Base-by-base conservation (phyloP, 2,888 invertebrate species). In the Lepidocyrtinus sp. region DNA sequence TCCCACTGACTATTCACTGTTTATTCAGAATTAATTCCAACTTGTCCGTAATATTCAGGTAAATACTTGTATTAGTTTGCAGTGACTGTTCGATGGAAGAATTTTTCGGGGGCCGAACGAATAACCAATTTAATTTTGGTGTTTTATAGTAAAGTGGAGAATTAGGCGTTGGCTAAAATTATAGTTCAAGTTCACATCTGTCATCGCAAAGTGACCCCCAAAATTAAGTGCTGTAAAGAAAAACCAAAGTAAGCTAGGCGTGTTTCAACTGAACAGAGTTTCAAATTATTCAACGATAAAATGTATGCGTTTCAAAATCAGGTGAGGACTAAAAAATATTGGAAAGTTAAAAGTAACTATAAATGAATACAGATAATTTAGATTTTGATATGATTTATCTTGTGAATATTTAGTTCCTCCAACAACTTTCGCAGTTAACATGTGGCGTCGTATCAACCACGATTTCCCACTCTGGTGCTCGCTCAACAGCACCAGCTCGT, bases 251-350 rank as follows among this genome's bases (percentile, higher is more conserved):
- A 1, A 61, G 27, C 22, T 22, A 59, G 65, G 50, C 26, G 9
- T 68, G 3, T n/a, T n/a, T n/a, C n/a, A n/a, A n/a, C n/a, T n/a
- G n/a, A n/a, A n/a, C n/a, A n/a, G n/a, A n/a, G n/a, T 19, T 7
- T 65, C 25, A 65, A 9, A n/a, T 27, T 26, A 12, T 15, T 19
- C 27, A 22, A 67, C 21, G 46, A 61, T 55, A 75, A 69, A 63
- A 83, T 83, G 83, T 83, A 83, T 83, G 77, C 83, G 5, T 70
- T 81, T 65, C 83, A 80, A 62, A 80, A 83, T 50, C 83, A 83
- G 83, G 83, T 83, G 74, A 26, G 15, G 15, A 17, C 36, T 7
- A 36, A 36, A 36, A 36, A 7, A 7, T 7, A 36, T 36, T 36
- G 12, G 36, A 19, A 27, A 19, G 21, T 22, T 71, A 59, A n/a